phyloP scores from a whole-genome alignment of 2,113 vertebrate genomes.

The Barbus barbus region DNA sequence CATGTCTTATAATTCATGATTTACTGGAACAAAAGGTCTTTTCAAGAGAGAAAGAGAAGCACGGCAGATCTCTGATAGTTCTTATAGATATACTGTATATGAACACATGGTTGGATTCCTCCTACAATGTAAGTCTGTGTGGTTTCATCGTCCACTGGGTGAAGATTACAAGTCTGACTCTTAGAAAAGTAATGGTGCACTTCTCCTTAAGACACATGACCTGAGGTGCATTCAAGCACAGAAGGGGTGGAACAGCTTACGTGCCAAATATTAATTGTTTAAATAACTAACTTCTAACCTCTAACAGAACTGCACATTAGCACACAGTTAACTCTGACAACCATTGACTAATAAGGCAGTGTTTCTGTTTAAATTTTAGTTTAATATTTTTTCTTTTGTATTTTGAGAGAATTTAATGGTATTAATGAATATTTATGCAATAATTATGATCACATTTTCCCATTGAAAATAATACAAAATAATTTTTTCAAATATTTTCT shows the following conservation, averaged over 20 bases:
- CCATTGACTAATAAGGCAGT: too few species aligned
- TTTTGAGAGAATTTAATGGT: too few species aligned
- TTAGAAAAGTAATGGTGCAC: not conserved
- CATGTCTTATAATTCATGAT: not conserved
- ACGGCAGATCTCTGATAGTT: not conserved
- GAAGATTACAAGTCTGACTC: not conserved
- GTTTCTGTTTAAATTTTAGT: too few species aligned
- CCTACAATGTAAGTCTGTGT: not conserved
- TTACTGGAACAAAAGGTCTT: not conserved
- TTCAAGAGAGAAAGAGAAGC: not conserved
- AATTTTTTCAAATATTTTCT: too few species aligned
- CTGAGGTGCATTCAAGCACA: not conserved
- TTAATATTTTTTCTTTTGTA: too few species aligned
- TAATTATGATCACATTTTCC: too few species aligned
- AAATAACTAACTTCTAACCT: not conserved
- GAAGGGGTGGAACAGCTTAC: not conserved
- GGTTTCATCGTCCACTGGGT: not conserved
- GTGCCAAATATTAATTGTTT: not conserved
- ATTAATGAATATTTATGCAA: too few species aligned
- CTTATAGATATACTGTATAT: not conserved
- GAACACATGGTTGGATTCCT: not conserved
- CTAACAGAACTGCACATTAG: not conserved
- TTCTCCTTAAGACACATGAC: not conserved
- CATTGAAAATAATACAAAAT: too few species aligned
- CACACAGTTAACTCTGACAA: not conserved